Evolutionary conservation across 2,113 vertebrate genomes (phyloP), one percentile per base, ranked within the genome.

Genomic region (Poeciliopsis retropinna): DNA sequence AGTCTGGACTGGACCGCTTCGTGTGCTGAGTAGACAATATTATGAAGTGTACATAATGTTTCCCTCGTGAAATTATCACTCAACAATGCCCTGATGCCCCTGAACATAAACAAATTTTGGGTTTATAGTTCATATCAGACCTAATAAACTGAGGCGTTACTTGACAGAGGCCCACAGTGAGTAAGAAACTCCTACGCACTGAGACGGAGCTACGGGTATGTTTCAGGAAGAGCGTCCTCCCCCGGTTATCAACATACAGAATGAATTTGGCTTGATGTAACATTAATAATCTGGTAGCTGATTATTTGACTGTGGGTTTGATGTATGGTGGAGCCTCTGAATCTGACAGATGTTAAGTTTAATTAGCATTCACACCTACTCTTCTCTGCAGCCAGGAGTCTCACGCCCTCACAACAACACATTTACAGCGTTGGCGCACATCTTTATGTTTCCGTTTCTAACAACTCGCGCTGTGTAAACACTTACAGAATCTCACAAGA

Each of bases 291-390:
- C 73, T 66, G 81, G 83, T 76, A 39, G 63, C 62, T 34, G 41
- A 77, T 70, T 66, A 85, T 84, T 79, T 88, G 80, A 86, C 76
- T 67, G 87, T 68, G 44, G 73, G 76, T 63, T 81, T 75, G 47
- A 61, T 69, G 69, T 63, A 78, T 85, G 82, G 82, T 63, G 66
- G 31, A 74, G 70, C 67, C 69, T 78, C 60, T n/a, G 22, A 77
- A 77, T 88, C 73, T 64, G 77, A 77, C 91, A 92, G 84, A 94
- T 93, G 89, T 84, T 90, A 73, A 84, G 76, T 93, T 92, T 93
- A 92, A 94, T 93, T 92, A 92, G 82, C 76, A 83, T 82, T 90
- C 28, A 75, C 91, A 82, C 87, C 73, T 75, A 67, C 68, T 75
- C 86, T 29, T 85, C 73, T 34, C 63, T 75, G 75, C 75, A 57